A percentile compares a stretch with the other conserved stretches of the same genome.
Conservation (phyloP, 2,888 invertebrate genomes). For the Lamproptera curius region DNA sequence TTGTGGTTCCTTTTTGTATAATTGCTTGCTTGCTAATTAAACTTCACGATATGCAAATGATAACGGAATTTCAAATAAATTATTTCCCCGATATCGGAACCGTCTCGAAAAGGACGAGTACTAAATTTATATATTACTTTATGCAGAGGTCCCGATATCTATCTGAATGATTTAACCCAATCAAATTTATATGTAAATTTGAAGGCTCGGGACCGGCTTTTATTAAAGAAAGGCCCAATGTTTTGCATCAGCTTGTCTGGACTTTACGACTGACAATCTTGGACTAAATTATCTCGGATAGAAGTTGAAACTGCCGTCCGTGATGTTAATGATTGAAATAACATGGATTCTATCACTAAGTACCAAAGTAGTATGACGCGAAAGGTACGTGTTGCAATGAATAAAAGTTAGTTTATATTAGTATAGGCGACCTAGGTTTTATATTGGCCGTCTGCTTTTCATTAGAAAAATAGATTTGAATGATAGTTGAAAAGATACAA, state of each 20-base stretch:
- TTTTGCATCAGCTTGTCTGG: conserved; percentile 18
- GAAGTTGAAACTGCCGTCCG: conserved; percentile 13
- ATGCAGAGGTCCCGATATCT: conserved; percentile 10
- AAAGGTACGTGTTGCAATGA: no score
- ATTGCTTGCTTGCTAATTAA: no score
- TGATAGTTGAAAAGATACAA: no score
- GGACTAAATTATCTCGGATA: conserved; percentile 9
- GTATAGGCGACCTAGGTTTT: no score
- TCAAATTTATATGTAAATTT: conserved; percentile 22
- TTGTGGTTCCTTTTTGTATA: no score
- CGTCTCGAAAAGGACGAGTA: conserved; percentile 8
- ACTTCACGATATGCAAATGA: no score
- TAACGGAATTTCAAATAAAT: no score
- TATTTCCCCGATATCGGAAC: background rate
- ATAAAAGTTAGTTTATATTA: no score
- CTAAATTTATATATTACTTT: conserved; percentile 14
- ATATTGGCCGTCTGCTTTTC: no score
- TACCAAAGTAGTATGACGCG: no score
- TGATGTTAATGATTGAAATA: conserved; percentile 18
- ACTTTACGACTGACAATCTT: conserved; percentile 18
- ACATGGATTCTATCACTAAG: no score
- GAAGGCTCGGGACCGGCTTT: conserved; percentile 12
- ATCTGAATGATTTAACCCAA: conserved; percentile 20
- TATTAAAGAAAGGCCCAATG: conserved; percentile 12
- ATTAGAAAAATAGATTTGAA: no score